These are phyloP conservation scores for Athripsodes cinereus DNA, from an alignment of 2,888 invertebrate species.

Conservation along the genomic window DNA sequence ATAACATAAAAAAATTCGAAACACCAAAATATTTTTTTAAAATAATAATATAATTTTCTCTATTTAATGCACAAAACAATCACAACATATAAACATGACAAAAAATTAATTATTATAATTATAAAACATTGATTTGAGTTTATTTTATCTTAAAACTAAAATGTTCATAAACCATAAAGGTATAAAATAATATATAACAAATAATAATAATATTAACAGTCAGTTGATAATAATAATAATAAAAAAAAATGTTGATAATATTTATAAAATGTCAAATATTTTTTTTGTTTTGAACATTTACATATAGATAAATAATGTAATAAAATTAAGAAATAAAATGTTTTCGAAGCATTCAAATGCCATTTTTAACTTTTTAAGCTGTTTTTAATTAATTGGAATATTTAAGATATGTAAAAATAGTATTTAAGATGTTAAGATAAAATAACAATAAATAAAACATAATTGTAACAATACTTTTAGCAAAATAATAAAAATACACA, in stretches of 20 bases:
- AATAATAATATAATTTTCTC: neutral
- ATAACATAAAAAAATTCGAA: neutral
- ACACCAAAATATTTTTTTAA: neutral
- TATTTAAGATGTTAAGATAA: too few relatives aligned
- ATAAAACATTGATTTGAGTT: neutral
- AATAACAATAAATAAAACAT: too few relatives aligned
- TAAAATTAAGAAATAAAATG: too few relatives aligned
- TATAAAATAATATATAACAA: slow-evolving; percentile 2
- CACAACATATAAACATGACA: slow-evolving; percentile 27
- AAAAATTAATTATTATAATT: slow-evolving; percentile 5
- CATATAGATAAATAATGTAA: too few relatives aligned
- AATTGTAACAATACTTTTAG: too few relatives aligned
- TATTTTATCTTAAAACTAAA: neutral
- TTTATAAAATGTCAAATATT: too few relatives aligned
- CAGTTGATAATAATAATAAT: neutral
- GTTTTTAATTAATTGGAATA: too few relatives aligned
- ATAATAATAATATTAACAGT: neutral
- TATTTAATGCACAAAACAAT: slow-evolving; percentile 20
- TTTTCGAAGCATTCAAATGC: too few relatives aligned
- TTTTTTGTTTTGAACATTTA: too few relatives aligned
- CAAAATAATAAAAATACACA: too few relatives aligned
- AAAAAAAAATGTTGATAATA: neutral
- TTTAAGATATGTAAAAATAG: too few relatives aligned
- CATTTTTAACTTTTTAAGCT: too few relatives aligned
- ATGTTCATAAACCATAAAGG: neutral